A percentile compares a stretch with the other conserved stretches of the same genome.
phyloP scores from a whole-genome alignment of 2,113 vertebrate species.

The Boleophthalmus pectinirostris region DNA sequence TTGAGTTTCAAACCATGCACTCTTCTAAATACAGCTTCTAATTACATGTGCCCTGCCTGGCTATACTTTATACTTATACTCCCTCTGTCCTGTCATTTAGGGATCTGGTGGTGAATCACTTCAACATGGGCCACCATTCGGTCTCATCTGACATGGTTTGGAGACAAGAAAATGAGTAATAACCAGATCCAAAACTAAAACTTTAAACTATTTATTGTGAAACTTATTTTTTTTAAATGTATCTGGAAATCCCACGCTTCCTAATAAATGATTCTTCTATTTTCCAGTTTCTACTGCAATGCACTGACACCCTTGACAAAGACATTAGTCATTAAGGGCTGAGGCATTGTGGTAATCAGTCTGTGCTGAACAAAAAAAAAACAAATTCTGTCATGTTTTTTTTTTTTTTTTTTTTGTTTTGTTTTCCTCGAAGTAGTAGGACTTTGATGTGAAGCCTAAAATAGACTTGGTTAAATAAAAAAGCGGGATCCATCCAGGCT shows the following conservation, averaged over 20 bases:
- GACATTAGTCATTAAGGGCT: constrained; percentile 39
- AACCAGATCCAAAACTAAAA: background rate
- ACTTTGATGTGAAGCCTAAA: too few relatives aligned
- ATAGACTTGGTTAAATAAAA: too few relatives aligned
- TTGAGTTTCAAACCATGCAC: constrained; percentile 37
- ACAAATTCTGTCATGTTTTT: too few relatives aligned
- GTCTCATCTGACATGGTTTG: background rate
- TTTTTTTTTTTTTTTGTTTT: too few relatives aligned
- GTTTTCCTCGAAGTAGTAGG: too few relatives aligned
- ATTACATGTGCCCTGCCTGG: constrained; percentile 50
- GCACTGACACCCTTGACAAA: background rate
- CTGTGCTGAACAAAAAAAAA: constrained; percentile 20
- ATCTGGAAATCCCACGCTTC: background rate
- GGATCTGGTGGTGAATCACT: constrained; percentile 64
- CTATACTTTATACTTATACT: constrained; percentile 3
- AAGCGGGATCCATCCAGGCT: background rate
- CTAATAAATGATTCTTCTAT: background rate
- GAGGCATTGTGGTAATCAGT: constrained; percentile 27
- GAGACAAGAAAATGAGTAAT: background rate
- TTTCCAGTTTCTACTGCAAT: background rate
- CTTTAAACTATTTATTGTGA: background rate
- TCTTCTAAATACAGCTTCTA: constrained; percentile 57
- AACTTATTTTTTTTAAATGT: too few relatives aligned
- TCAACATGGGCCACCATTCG: constrained; percentile 28
- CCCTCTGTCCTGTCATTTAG: constrained; percentile 61